A percentile compares a stretch with the other conserved stretches of the same genome.
Evolutionary conservation across 1,140 invertebrate species (phyloP).

Genomic region (Bombus waltoni): DNA sequence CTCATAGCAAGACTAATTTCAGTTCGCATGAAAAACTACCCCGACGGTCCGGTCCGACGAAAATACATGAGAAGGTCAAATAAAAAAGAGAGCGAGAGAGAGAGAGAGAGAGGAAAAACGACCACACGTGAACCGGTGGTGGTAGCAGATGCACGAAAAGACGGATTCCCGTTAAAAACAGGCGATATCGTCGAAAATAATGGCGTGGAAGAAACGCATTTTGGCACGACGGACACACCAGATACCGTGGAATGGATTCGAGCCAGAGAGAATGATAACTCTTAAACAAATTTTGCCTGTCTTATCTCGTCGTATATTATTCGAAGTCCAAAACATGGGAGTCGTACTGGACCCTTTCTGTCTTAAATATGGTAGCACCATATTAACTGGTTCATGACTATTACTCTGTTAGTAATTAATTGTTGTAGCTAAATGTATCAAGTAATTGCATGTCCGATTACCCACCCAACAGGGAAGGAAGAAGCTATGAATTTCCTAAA

Average conservation of each 20-base stretch:
- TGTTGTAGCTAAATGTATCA: too few relatives aligned
- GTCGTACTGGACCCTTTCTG: background rate
- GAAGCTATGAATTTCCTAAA: too few relatives aligned
- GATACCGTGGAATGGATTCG: conserved; percentile 31
- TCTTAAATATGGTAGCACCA: background rate
- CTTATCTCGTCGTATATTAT: background rate
- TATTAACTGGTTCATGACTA: background rate
- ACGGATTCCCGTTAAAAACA: conserved; percentile 38
- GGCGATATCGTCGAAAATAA: conserved; percentile 44
- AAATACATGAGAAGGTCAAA: background rate
- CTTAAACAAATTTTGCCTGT: conserved; percentile 41
- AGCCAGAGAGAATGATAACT: conserved; percentile 36
- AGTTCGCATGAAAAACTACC: conserved; percentile 5
- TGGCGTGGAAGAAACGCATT: conserved; percentile 19
- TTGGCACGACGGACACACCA: conserved; percentile 19
- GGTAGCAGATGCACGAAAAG: conserved; percentile 20
- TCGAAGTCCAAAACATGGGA: background rate
- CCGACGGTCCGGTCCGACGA: background rate
- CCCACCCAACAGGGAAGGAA: too few relatives aligned
- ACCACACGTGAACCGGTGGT: background rate
- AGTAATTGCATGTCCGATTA: too few relatives aligned
- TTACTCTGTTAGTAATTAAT: too few relatives aligned
- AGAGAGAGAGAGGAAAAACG: background rate
- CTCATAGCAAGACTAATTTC: conserved; percentile 31
- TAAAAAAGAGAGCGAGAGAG: background rate